phyloP scores from a whole-genome alignment of 2,113 vertebrate genomes.

The Copsychus sechellarum region DNA sequence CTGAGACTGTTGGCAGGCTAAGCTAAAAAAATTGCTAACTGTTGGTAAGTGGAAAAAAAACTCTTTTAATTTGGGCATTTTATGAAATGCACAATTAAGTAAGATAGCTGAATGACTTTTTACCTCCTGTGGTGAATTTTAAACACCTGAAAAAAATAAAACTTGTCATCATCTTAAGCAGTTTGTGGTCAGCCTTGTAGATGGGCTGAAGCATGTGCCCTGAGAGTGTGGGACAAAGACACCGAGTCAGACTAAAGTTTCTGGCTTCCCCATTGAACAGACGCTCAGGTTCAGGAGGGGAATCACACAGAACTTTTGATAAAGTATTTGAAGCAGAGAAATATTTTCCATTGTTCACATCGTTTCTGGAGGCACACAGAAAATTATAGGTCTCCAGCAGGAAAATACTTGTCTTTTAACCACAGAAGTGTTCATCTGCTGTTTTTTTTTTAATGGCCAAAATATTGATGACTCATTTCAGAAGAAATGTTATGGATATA shows the following conservation, averaged over 20 bases:
- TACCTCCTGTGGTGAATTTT: constrained; percentile 5
- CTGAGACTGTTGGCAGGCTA: background rate
- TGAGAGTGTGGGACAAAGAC: background rate
- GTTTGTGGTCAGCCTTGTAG: background rate
- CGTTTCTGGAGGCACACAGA: background rate
- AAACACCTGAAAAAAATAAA: constrained; percentile 15
- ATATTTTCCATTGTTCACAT: background rate
- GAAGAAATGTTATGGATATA: background rate
- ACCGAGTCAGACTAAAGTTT: background rate
- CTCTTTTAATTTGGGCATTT: background rate
- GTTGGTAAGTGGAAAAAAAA: background rate
- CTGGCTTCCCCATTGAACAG: background rate
- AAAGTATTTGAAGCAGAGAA: background rate
- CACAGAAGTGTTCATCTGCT: background rate
- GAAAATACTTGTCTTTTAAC: background rate
- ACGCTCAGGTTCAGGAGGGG: background rate
- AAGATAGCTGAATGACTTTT: background rate
- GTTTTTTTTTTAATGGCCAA: background rate
- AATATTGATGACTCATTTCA: constrained; percentile 20
- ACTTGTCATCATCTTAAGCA: background rate
- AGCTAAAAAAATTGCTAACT: background rate
- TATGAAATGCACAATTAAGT: background rate
- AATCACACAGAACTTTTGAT: background rate
- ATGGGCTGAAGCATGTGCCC: fast-evolving
- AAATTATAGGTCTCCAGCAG: background rate